Percentiles rank a stretch among this genome's conserved stretches.
phyloP scores from a whole-genome alignment of 2,797 vertebrate genomes.

The Sphenopsis melanotis region DNA sequence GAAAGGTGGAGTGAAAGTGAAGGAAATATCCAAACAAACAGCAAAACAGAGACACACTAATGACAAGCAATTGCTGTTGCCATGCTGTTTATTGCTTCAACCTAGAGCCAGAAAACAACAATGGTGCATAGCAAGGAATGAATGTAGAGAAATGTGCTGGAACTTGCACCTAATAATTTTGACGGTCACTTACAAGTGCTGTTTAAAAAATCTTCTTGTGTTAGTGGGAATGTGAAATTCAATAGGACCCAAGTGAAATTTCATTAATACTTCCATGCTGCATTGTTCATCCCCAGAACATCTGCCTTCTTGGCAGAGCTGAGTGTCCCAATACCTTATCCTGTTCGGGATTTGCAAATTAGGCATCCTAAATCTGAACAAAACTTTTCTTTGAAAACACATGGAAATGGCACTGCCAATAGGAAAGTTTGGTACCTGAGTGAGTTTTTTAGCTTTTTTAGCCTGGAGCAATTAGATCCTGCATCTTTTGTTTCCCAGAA shows the following conservation, averaged over 20 bases:
- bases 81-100: background rate
- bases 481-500: background rate
- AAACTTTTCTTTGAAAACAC: background rate
- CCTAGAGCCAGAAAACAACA: background rate
- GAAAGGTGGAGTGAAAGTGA: background rate
- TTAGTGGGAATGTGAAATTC: background rate
- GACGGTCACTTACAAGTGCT: background rate
- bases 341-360: background rate
- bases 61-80: background rate
- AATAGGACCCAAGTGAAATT: background rate
- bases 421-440: background rate
- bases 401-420: background rate
- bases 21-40: background rate
- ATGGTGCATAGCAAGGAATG: background rate
- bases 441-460: background rate
- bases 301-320: background rate
- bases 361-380: background rate
- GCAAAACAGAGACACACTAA: background rate
- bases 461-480: background rate
- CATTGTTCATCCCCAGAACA: background rate
- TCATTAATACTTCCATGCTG: background rate
- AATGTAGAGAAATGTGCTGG: background rate
- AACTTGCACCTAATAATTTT: background rate
- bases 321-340: background rate
- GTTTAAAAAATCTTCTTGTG: background rate